Conservation (phyloP, 2,113 vertebrate genomes). For the Cavia aperea region DNA sequence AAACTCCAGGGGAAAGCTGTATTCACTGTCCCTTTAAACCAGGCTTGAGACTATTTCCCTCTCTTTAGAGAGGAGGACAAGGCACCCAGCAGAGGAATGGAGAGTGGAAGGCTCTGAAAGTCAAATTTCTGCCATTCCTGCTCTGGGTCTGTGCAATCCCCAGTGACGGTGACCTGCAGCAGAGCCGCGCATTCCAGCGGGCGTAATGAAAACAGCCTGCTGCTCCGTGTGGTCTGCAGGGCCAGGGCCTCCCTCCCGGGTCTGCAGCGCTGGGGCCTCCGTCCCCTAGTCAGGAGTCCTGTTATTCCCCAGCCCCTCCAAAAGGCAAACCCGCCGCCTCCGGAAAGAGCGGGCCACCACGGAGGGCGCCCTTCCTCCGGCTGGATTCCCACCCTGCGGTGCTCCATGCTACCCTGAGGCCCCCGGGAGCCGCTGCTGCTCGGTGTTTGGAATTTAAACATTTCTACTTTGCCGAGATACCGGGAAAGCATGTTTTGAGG, state of each 20-base stretch:
- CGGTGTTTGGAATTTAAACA: constrained; percentile 76
- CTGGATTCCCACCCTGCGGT: constrained; percentile 43
- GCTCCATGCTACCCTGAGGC: constrained; percentile 15
- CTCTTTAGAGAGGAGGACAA: constrained; percentile 34
- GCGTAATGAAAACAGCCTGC: constrained; percentile 63
- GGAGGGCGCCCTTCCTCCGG: constrained; percentile 53
- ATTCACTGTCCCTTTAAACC: not conserved
- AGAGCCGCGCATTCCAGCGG: constrained; percentile 54
- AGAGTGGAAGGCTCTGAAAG: constrained; percentile 30
- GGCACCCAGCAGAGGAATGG: constrained; percentile 19
- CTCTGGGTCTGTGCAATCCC: constrained; percentile 47
- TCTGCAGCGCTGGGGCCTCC: not conserved
- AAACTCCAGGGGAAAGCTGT: not conserved
- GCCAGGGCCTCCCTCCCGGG: not conserved
- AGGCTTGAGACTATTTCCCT: not conserved
- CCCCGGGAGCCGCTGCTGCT: constrained; percentile 36
- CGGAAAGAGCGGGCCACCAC: constrained; percentile 67
- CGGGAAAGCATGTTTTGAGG: constrained; percentile 72
- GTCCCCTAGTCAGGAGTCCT: constrained; percentile 49
- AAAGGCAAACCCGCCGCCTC: constrained; percentile 64
- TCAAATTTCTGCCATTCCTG: constrained; percentile 66
- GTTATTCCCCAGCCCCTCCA: constrained; percentile 57
- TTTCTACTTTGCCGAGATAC: constrained; percentile 66
- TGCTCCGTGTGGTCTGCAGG: not conserved
- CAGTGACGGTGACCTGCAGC: constrained; percentile 40